Conservation (phyloP, 2,888 invertebrate species). For the Orchesella flavescens region DNA sequence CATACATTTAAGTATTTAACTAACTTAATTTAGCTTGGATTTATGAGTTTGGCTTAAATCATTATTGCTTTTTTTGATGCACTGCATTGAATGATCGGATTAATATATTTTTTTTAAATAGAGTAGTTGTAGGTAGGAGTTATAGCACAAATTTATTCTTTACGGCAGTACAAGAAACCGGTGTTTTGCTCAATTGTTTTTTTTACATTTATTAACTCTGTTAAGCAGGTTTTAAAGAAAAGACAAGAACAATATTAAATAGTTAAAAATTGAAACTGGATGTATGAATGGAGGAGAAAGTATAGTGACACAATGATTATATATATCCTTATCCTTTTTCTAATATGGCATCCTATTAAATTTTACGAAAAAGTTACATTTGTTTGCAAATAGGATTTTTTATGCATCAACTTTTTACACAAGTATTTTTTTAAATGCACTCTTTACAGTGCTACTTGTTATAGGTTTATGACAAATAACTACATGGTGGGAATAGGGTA, state of each 20-base stretch:
- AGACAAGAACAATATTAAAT: constrained; percentile 5
- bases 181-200: neutral
- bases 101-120: neutral
- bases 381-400: too few relatives aligned
- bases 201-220: too few relatives aligned
- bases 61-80: neutral
- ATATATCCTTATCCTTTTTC: neutral
- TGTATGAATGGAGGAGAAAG: neutral
- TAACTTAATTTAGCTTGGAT: neutral
- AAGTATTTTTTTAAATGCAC: constrained; percentile 1
- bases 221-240: neutral
- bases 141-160: neutral
- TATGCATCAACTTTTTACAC: neutral
- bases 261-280: neutral
- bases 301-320: neutral
- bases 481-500: constrained; percentile 15
- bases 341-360: constrained; percentile 19
- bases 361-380: too few relatives aligned
- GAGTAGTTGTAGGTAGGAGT: neutral
- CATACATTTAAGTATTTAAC: neutral
- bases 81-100: constrained; percentile 1
- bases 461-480: neutral
- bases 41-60: neutral
- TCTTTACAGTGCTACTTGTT: constrained; percentile 1
- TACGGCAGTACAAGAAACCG: too few relatives aligned